Conservation (phyloP, 1,140 invertebrate genomes). For the Cydia pomonella region DNA sequence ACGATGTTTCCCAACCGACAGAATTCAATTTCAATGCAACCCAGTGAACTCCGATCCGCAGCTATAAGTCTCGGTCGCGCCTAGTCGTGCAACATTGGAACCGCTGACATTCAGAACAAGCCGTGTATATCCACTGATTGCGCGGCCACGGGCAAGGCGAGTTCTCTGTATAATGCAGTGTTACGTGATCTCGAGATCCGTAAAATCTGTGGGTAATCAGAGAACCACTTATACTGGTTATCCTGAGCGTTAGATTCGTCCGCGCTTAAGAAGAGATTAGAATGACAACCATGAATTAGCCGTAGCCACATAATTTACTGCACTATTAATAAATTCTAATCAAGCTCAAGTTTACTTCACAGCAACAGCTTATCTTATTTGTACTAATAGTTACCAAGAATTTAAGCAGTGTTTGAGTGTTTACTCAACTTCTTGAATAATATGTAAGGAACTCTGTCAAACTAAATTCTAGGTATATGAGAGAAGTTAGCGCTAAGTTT, state of each 20-base stretch:
- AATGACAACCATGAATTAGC: constrained; percentile 11
- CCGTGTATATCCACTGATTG: background rate
- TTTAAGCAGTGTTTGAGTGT: constrained; percentile 13
- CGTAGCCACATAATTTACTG: constrained; percentile 10
- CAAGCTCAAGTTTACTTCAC: constrained; percentile 29
- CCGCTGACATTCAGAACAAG: constrained; percentile 20
- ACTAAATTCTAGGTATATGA: constrained; percentile 31
- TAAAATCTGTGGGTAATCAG: background rate
- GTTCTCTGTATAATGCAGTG: background rate
- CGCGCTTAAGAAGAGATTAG: background rate
- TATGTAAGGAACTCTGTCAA: constrained; percentile 22
- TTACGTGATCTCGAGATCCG: background rate
- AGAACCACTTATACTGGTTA: background rate
- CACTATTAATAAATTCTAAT: constrained; percentile 20
- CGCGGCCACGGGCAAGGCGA: background rate
- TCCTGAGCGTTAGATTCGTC: background rate
- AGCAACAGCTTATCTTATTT: constrained; percentile 18
- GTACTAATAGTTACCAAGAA: constrained; percentile 10
- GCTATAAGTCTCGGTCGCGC: constrained; percentile 24
- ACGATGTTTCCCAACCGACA: background rate
- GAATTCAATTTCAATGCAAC: constrained; percentile 29
- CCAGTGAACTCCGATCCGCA: constrained; percentile 30
- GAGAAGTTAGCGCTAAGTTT: constrained; percentile 23
- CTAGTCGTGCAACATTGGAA: constrained; percentile 24
- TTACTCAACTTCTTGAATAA: constrained; percentile 13